These are phyloP conservation scores for Coluber constrictor DNA, from an alignment of 2,797 vertebrate species.

Conservation along the genomic window DNA sequence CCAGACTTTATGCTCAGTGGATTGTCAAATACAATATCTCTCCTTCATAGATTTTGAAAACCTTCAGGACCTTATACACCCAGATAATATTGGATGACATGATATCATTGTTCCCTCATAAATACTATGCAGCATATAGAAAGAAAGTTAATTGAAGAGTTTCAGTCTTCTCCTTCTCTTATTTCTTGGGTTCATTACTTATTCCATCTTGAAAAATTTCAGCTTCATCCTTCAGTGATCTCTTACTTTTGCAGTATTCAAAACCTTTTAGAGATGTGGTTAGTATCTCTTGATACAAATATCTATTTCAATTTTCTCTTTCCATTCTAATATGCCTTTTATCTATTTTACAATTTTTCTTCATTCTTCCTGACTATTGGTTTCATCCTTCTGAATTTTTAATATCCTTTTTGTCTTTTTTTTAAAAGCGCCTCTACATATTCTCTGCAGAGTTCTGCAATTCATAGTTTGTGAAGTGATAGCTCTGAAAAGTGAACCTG, in stretches of 20 bases:
- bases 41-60: conserved; percentile 18
- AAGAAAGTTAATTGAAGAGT: conserved; percentile 53
- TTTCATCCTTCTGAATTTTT: conserved; percentile 51
- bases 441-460: conserved; percentile 33
- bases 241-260: conserved; percentile 33
- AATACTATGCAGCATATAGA: conserved; percentile 20
- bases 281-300: conserved; percentile 34
- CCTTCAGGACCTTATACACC: conserved; percentile 10
- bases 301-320: conserved; percentile 56
- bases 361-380: conserved; percentile 47
- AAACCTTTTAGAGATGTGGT: conserved; percentile 40
- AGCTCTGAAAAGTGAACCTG: conserved; percentile 33
- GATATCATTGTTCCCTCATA: conserved; percentile 46
- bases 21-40: neutral
- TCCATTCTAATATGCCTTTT: conserved; percentile 46
- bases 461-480: conserved; percentile 33
- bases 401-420: conserved; percentile 45
- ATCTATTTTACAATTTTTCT: conserved; percentile 54
- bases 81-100: conserved; percentile 30
- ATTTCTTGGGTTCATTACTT: conserved; percentile 28
- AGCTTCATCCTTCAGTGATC: conserved; percentile 44
- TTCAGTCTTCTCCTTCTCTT: conserved; percentile 35
- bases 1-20: neutral
- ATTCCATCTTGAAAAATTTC: conserved; percentile 41
- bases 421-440: neutral